Evolutionary conservation across 2,888 invertebrate genomes (phyloP).

Genomic region (Margaritifera margaritifera): DNA sequence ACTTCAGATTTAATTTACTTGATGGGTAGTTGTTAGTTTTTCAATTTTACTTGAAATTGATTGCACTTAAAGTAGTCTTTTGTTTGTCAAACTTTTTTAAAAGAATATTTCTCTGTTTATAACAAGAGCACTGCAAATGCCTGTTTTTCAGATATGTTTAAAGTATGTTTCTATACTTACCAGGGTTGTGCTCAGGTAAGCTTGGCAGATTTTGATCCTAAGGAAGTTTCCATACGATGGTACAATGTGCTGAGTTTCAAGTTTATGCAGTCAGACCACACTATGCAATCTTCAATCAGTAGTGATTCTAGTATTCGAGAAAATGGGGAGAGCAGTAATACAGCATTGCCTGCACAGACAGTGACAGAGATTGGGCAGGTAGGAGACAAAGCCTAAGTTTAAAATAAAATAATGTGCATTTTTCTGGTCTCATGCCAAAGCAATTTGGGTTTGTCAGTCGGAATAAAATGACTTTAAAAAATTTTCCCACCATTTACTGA

Average conservation of each 20-base stretch:
- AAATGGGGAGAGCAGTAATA: slow-evolving; percentile 1
- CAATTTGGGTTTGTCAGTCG: no score
- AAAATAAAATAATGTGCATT: not conserved
- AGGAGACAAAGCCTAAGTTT: slow-evolving; percentile 1
- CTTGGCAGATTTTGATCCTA: slow-evolving; percentile 93
- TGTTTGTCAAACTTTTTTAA: no score
- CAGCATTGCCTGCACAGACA: not conserved
- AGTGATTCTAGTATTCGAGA: slow-evolving; percentile 16
- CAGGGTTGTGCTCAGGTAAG: slow-evolving; percentile 97
- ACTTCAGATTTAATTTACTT: no score
- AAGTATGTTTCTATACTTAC: slow-evolving; percentile 7
- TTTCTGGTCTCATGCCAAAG: no score
- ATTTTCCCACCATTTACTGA: no score
- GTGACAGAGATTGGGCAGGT: not conserved
- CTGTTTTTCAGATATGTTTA: not conserved
- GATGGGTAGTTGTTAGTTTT: no score
- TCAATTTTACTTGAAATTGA: no score
- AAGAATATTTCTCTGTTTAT: no score
- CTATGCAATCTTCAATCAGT: slow-evolving; percentile 18
- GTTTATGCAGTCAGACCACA: slow-evolving; percentile 79
- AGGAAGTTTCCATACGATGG: slow-evolving; percentile 88
- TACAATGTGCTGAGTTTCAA: slow-evolving; percentile 93
- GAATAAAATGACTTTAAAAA: no score
- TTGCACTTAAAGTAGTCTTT: no score
- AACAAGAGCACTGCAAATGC: not conserved